These are phyloP conservation scores for Hirtodrosophila alboralis DNA, from an alignment of 2,888 invertebrate species.

Conservation along the genomic window DNA sequence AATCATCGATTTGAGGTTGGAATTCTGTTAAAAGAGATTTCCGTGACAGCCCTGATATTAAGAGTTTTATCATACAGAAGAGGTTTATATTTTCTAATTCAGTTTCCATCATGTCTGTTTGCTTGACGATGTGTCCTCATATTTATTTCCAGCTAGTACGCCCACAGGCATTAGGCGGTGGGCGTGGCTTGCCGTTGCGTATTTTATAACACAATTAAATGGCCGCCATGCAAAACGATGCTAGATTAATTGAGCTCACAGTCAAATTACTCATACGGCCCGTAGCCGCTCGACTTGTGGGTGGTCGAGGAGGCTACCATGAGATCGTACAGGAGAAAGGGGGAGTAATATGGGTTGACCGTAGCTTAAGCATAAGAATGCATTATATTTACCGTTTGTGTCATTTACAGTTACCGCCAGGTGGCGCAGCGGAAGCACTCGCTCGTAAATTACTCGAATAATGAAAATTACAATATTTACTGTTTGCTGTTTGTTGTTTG, in stretches of 20 bases:
- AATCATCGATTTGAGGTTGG: too few relatives aligned
- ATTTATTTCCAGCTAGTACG: neutral
- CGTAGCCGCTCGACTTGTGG: conserved; percentile 15
- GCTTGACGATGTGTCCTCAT: conserved; percentile 4
- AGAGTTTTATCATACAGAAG: too few relatives aligned
- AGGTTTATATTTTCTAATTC: neutral
- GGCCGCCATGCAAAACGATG: conserved; percentile 26
- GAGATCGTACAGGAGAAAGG: too few relatives aligned
- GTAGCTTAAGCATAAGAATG: conserved; percentile 40
- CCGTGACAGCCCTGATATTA: too few relatives aligned
- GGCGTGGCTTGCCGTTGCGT: conserved; percentile 42
- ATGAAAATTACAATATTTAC: conserved; percentile 77
- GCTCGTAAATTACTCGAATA: conserved; percentile 76
- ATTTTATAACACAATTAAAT: conserved; percentile 72
- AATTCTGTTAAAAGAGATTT: too few relatives aligned
- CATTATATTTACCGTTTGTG: conserved; percentile 31
- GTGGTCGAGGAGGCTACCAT: too few relatives aligned
- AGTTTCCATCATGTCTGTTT: conserved; percentile 12
- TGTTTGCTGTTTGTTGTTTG: conserved; percentile 30
- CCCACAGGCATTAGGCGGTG: conserved; percentile 1
- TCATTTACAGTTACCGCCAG: conserved; percentile 40
- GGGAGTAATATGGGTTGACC: conserved; percentile 1
- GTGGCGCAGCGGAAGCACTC: conserved; percentile 54
- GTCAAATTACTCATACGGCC: conserved; percentile 73
- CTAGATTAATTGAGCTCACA: conserved; percentile 67